A percentile compares a stretch with the other conserved stretches of the same genome.
phyloP scores from a whole-genome alignment of 2,888 invertebrate species.

The Microplitis deprimator region DNA sequence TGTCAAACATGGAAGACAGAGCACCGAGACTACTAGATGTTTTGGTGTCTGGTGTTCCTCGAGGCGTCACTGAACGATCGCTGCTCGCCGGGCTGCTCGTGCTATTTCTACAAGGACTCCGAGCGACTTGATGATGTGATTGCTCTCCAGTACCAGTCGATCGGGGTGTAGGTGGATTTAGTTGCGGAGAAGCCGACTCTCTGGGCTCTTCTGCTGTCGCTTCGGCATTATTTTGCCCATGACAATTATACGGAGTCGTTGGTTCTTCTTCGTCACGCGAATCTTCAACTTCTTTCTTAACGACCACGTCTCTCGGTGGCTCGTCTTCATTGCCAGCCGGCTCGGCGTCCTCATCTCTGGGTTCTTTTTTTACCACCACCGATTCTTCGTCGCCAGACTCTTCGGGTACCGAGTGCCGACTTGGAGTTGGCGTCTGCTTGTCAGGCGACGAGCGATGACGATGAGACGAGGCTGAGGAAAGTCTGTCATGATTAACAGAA shows the following conservation, averaged over 20 bases:
- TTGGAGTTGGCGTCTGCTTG: constrained; percentile 77
- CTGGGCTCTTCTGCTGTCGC: constrained; percentile 68
- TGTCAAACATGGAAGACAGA: constrained; percentile 92
- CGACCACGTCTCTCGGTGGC: constrained; percentile 72
- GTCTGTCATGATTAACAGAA: constrained; percentile 58
- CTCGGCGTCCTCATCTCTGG: constrained; percentile 67
- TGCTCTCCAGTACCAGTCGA: constrained; percentile 71
- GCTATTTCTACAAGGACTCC: constrained; percentile 77
- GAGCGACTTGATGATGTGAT: constrained; percentile 69
- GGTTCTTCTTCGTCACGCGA: constrained; percentile 72
- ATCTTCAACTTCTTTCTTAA: constrained; percentile 79
- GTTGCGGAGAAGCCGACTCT: constrained; percentile 66
- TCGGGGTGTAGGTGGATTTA: constrained; percentile 72
- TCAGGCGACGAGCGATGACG: constrained; percentile 81
- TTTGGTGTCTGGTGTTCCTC: constrained; percentile 76
- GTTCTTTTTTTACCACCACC: constrained; percentile 74
- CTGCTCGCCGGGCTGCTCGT: constrained; percentile 82
- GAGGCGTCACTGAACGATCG: constrained; percentile 84
- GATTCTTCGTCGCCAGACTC: constrained; percentile 76
- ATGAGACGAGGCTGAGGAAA: constrained; percentile 67
- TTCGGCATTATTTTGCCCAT: constrained; percentile 61
- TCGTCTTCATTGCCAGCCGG: constrained; percentile 71
- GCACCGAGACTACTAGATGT: constrained; percentile 82
- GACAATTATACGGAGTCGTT: constrained; percentile 58
- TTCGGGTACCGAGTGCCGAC: constrained; percentile 67